phyloP scores from a whole-genome alignment of 2,888 invertebrate species.

The Parnassius glacialis region DNA sequence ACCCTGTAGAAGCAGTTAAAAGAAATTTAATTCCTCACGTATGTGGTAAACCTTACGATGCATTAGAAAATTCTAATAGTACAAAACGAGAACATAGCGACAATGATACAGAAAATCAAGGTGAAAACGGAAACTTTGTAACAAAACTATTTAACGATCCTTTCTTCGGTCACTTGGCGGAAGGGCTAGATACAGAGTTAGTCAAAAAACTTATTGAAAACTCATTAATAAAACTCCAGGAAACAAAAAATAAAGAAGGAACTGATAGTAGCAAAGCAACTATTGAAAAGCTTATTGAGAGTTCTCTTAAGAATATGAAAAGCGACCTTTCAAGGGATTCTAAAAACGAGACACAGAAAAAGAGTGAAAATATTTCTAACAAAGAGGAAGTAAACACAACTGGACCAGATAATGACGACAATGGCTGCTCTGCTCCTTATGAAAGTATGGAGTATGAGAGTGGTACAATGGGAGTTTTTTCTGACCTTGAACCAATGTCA shows the following conservation, averaged over 20 bases:
- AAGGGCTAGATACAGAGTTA: conserved; percentile 82
- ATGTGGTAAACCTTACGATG: conserved; percentile 82
- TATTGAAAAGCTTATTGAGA: conserved; percentile 77
- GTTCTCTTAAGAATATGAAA: conserved; percentile 67
- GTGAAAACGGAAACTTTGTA: conserved; percentile 72
- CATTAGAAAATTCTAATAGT: conserved; percentile 34
- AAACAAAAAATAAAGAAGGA: conserved; percentile 69
- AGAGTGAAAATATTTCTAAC: conserved; percentile 41
- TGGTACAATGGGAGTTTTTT: conserved; percentile 76
- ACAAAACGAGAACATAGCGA: conserved; percentile 30
- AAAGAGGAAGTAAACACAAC: conserved; percentile 44
- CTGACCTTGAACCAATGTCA: conserved; percentile 81
- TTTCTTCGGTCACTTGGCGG: conserved; percentile 82
- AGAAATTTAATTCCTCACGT: conserved; percentile 88
- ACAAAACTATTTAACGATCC: conserved; percentile 83
- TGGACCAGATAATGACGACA: conserved; percentile 68
- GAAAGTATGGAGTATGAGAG: conserved; percentile 87
- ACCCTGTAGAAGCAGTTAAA: conserved; percentile 89
- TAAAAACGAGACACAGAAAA: conserved; percentile 48
- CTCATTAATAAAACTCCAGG: conserved; percentile 82
- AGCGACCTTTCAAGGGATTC: conserved; percentile 51
- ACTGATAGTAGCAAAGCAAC: conserved; percentile 68
- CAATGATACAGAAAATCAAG: conserved; percentile 18
- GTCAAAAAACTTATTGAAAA: conserved; percentile 85
- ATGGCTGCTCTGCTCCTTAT: conserved; percentile 86